These are phyloP conservation scores for Nematolebias whitei DNA, from an alignment of 2,113 vertebrate species.

Conservation along the genomic window DNA sequence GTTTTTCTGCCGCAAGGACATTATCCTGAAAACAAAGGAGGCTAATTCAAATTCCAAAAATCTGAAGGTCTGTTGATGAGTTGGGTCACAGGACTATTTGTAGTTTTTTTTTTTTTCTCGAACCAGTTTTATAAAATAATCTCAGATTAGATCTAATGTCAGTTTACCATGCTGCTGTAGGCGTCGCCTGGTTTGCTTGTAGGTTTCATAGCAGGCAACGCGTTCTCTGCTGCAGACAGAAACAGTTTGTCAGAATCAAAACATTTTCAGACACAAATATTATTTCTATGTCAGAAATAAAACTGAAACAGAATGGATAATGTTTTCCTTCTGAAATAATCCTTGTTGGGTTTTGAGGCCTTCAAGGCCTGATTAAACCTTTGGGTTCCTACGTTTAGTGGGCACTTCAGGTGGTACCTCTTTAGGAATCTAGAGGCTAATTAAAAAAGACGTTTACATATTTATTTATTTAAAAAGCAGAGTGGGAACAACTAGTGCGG, in stretches of 20 bases:
- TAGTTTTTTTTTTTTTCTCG: too few species aligned
- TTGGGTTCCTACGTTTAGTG: too few species aligned
- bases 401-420: too few species aligned
- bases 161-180: constrained; percentile 75
- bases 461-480: too few species aligned
- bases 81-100: too few species aligned
- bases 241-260: not conserved
- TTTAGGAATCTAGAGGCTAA: too few species aligned
- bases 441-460: too few species aligned
- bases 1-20: constrained; percentile 75
- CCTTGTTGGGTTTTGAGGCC: too few species aligned
- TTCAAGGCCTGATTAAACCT: too few species aligned
- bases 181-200: constrained; percentile 56
- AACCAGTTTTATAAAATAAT: not conserved
- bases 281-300: too few species aligned
- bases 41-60: not conserved
- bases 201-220: constrained; percentile 51
- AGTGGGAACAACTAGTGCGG: not conserved
- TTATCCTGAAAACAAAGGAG: constrained; percentile 64
- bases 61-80: not conserved
- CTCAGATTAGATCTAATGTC: not conserved
- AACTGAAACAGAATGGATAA: too few species aligned
- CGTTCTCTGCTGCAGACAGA: constrained; percentile 58
- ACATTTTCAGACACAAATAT: not conserved
- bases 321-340: too few species aligned